Conservation (phyloP, 2,797 vertebrate species). For the Periparus ater region DNA sequence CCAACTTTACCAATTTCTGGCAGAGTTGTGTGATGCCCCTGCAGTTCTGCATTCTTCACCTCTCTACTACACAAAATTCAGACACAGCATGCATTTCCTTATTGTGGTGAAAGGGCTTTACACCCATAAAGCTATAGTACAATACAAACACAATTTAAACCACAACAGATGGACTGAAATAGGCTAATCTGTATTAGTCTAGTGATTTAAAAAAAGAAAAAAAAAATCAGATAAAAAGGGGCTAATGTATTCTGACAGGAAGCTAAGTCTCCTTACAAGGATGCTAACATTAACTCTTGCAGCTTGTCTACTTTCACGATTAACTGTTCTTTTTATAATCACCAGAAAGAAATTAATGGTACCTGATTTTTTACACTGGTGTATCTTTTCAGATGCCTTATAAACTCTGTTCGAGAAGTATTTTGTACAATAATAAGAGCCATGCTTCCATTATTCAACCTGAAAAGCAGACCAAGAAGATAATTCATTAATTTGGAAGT, state of each 20-base stretch:
- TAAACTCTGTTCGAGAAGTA: slow-evolving; percentile 89
- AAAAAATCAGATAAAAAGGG: slow-evolving; percentile 56
- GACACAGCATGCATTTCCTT: neutral
- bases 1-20: neutral
- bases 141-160: slow-evolving; percentile 50
- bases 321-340: slow-evolving; percentile 38
- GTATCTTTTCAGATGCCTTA: slow-evolving; percentile 94
- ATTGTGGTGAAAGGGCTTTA: slow-evolving; percentile 27
- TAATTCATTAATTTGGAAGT: neutral
- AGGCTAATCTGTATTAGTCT: slow-evolving; percentile 80
- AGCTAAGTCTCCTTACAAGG: slow-evolving; percentile 70
- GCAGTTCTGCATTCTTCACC: neutral
- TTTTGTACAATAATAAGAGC: slow-evolving; percentile 85
- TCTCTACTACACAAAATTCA: slow-evolving; percentile 1
- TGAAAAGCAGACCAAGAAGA: slow-evolving; percentile 67
- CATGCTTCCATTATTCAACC: slow-evolving; percentile 90
- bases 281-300: slow-evolving; percentile 45
- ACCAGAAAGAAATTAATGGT: slow-evolving; percentile 2
- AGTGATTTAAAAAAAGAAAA: slow-evolving; percentile 69
- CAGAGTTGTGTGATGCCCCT: neutral
- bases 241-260: slow-evolving; percentile 71
- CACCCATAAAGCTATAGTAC: slow-evolving; percentile 7
- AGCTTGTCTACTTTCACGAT: neutral
- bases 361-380: slow-evolving; percentile 87
- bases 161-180: slow-evolving; percentile 70